These are phyloP conservation scores for Hippopotamyrus pictus DNA, from an alignment of 2,797 vertebrate genomes.

Conservation along the genomic window DNA sequence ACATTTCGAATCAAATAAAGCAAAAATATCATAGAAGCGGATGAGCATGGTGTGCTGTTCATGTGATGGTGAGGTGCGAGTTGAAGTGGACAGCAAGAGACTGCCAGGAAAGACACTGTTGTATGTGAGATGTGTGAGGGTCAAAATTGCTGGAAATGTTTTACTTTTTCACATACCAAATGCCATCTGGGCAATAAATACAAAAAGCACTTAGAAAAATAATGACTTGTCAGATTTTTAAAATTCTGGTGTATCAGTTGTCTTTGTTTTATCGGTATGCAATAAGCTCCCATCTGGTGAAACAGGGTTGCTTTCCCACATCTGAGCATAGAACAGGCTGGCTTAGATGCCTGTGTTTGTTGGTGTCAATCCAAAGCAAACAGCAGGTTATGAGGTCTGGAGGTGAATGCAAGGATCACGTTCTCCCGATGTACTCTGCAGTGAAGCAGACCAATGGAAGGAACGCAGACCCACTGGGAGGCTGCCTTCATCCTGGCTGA, in stretches of 20 bases:
- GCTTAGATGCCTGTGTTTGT: slow-evolving; percentile 38
- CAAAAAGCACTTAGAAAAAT: background rate
- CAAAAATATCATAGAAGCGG: background rate
- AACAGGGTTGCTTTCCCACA: slow-evolving; percentile 37
- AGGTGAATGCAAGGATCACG: slow-evolving; percentile 14
- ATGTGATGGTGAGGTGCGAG: background rate
- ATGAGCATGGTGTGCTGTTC: background rate
- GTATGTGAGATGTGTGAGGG: background rate
- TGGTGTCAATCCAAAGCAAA: slow-evolving; percentile 40
- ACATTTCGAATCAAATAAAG: background rate
- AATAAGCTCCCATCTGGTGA: slow-evolving; percentile 44
- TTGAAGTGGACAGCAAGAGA: background rate
- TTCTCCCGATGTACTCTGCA: background rate
- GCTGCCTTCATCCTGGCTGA: background rate
- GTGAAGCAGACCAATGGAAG: background rate
- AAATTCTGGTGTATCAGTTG: background rate
- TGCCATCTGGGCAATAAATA: background rate
- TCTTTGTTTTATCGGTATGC: slow-evolving; percentile 26
- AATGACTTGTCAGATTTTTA: background rate
- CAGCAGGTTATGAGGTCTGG: slow-evolving; percentile 31
- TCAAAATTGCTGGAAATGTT: background rate
- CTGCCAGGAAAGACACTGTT: background rate
- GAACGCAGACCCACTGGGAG: background rate
- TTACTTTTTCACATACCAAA: background rate
- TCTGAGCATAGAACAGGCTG: slow-evolving; percentile 34